Percentiles rank a stretch among this genome's conserved stretches.
phyloP scores from a whole-genome alignment of 2,888 invertebrate genomes.

The Drosophila peninsularis region DNA sequence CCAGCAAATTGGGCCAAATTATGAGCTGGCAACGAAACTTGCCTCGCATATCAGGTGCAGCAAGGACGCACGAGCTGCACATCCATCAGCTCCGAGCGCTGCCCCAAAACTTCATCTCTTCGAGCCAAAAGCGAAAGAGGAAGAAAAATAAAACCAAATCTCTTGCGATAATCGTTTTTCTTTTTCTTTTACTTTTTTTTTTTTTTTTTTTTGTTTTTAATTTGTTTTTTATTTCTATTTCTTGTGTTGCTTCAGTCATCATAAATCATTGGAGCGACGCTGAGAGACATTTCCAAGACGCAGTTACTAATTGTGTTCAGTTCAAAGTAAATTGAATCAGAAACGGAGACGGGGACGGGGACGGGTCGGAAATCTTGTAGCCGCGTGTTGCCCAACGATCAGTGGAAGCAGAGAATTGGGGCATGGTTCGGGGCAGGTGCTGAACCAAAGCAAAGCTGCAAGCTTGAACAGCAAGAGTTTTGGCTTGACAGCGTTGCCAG shows the following conservation, averaged over 20 bases:
- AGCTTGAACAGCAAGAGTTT: neutral
- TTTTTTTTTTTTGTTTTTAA: constrained; percentile 12
- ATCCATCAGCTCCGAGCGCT: constrained; percentile 10
- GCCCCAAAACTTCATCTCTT: constrained; percentile 15
- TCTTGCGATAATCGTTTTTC: constrained; percentile 53
- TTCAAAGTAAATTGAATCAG: constrained; percentile 12
- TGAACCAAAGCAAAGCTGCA: neutral
- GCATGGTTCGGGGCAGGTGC: constrained; percentile 17
- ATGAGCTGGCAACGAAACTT: constrained; percentile 58
- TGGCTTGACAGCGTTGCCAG: neutral
- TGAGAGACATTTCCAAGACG: constrained; percentile 18
- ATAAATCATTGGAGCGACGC: constrained; percentile 12
- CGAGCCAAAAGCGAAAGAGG: neutral
- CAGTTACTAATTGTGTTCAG: constrained; percentile 15
- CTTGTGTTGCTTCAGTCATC: constrained; percentile 7
- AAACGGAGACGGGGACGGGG: neutral
- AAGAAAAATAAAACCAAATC: neutral
- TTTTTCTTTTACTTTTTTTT: constrained; percentile 4
- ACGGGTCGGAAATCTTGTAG: neutral
- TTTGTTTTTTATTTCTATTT: constrained; percentile 28
- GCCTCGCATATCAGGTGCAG: constrained; percentile 18
- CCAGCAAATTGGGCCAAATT: constrained; percentile 80
- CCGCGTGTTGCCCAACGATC: constrained; percentile 16
- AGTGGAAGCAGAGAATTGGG: neutral
- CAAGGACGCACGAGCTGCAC: constrained; percentile 25